Evolutionary conservation across 2,113 vertebrate genomes (phyloP).

Genomic region (Microtus oregoni): DNA sequence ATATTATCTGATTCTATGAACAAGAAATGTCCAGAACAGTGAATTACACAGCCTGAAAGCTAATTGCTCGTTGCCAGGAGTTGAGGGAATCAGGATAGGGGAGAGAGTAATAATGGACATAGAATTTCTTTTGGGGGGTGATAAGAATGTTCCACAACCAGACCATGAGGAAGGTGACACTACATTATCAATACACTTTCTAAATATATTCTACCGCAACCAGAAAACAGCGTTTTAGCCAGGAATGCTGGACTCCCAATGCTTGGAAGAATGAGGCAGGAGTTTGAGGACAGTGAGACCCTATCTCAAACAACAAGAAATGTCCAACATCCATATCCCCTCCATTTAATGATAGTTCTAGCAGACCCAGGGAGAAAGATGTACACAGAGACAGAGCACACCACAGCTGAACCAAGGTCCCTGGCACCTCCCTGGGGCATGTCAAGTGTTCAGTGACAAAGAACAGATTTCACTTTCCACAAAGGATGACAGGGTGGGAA

Average conservation of each 20-base stretch:
- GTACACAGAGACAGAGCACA: background rate
- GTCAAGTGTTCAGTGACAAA: conserved; percentile 21
- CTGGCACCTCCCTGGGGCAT: background rate
- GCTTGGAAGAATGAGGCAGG: background rate
- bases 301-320: background rate
- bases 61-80: background rate
- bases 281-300: background rate
- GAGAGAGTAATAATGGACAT: background rate
- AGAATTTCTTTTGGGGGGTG: background rate
- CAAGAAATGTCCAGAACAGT: background rate
- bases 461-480: conserved; percentile 55
- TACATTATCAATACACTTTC: background rate
- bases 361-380: background rate
- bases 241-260: background rate
- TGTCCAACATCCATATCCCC: no score
- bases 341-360: background rate
- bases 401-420: background rate
- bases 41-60: background rate
- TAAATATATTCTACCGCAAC: background rate
- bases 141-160: background rate
- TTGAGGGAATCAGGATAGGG: no score
- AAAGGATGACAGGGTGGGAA: conserved; percentile 24
- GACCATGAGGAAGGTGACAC: rapidly evolving
- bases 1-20: background rate
- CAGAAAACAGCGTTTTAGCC: background rate